Percentiles rank a stretch among this genome's conserved stretches.
Evolutionary conservation across 2,888 invertebrate species (phyloP).

Genomic region (Ditula angustiorana): DNA sequence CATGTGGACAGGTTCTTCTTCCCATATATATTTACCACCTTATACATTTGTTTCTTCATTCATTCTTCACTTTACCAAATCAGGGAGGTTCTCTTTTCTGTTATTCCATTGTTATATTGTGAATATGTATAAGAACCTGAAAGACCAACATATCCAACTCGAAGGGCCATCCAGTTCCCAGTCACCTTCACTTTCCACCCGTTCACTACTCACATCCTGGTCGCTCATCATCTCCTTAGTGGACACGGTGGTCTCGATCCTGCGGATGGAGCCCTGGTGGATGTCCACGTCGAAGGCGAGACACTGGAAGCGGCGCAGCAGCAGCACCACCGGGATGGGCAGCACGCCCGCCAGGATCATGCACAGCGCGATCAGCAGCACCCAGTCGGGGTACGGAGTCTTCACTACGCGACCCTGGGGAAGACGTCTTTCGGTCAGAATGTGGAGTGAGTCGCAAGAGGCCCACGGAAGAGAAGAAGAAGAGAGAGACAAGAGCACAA

Average conservation of each 20-base stretch:
- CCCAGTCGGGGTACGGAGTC: constrained; percentile 92
- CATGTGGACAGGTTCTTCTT: too few relatives aligned
- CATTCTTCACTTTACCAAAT: too few relatives aligned
- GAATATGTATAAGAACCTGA: too few relatives aligned
- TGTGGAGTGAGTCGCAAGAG: too few relatives aligned
- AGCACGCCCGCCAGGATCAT: constrained; percentile 93
- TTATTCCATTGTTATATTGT: not conserved
- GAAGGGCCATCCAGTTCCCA: not conserved
- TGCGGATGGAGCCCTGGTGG: constrained; percentile 95
- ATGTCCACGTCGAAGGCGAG: constrained; percentile 95
- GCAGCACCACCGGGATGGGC: constrained; percentile 94
- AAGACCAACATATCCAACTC: not conserved
- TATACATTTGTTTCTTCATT: too few relatives aligned
- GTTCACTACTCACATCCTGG: constrained; percentile 92
- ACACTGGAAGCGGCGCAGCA: constrained; percentile 95
- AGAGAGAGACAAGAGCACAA: too few relatives aligned
- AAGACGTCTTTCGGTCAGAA: too few relatives aligned
- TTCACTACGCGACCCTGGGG: constrained; percentile 89
- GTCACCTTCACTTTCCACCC: too few relatives aligned
- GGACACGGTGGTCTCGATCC: constrained; percentile 96
- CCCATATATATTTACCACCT: too few relatives aligned
- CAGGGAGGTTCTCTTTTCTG: too few relatives aligned
- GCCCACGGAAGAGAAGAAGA: too few relatives aligned
- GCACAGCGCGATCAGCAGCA: constrained; percentile 89
- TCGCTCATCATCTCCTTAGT: constrained; percentile 98